Conservation (phyloP, 2,797 vertebrate genomes). For the Rhinoraja longicauda region DNA sequence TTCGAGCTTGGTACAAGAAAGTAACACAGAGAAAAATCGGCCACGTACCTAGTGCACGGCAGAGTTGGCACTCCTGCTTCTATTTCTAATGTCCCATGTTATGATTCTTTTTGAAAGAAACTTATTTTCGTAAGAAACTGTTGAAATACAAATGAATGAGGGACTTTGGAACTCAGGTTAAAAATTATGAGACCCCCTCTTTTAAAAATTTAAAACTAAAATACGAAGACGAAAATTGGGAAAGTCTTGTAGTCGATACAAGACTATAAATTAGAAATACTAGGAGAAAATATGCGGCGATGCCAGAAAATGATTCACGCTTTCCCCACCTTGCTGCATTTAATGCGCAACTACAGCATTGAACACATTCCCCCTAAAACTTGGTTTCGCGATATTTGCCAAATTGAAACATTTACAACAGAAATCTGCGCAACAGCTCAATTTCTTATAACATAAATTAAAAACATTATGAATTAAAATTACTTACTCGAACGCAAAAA, state of each 20-base stretch:
- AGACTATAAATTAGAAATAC: too few relatives aligned
- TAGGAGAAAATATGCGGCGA: too few relatives aligned
- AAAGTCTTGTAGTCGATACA: neutral
- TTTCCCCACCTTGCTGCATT: neutral
- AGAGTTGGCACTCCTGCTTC: too few relatives aligned
- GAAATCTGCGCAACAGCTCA: neutral
- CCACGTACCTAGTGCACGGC: too few relatives aligned
- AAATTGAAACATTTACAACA: neutral
- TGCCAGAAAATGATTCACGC: neutral
- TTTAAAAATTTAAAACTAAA: too few relatives aligned
- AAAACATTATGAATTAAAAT: neutral
- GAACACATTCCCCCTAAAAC: neutral
- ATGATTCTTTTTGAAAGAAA: too few relatives aligned
- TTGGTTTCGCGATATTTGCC: too few relatives aligned
- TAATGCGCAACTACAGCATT: neutral
- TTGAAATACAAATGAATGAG: neutral
- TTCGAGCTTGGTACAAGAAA: too few relatives aligned
- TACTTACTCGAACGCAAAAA: conserved; percentile 98
- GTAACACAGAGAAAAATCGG: too few relatives aligned
- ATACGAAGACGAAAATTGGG: neutral
- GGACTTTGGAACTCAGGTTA: neutral
- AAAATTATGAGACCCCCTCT: neutral
- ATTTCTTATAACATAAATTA: neutral
- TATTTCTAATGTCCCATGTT: too few relatives aligned
- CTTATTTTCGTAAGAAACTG: too few relatives aligned